Evolutionary conservation across 2,797 vertebrate genomes (phyloP).

Genomic region (Esox masquinongy): DNA sequence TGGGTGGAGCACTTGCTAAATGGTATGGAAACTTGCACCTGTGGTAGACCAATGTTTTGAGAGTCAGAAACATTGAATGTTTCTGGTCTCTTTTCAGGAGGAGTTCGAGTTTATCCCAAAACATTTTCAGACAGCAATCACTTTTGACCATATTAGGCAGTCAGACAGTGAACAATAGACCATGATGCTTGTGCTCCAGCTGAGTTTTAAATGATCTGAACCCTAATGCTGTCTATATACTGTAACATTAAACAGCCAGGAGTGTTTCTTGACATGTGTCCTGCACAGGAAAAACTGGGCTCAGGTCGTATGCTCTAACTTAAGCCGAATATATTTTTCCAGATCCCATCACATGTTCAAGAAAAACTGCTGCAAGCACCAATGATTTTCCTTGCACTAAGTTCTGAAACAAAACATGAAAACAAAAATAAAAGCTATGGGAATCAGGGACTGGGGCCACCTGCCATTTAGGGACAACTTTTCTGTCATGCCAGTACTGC

Average conservation of each 20-base stretch:
- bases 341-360: no score
- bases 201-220: constrained; percentile 16
- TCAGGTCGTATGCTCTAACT: no score
- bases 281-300: no score
- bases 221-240: no score
- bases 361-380: neutral
- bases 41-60: constrained; percentile 78
- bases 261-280: no score
- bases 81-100: constrained; percentile 56
- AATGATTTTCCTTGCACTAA: neutral
- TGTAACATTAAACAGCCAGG: no score
- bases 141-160: constrained; percentile 47
- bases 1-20: constrained; percentile 75
- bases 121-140: constrained; percentile 58
- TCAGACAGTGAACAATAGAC: constrained; percentile 59
- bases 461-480: neutral
- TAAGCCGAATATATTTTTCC: no score
- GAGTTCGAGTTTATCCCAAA: constrained; percentile 56
- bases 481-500: neutral
- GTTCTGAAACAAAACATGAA: neutral
- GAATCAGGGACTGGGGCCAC: neutral
- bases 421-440: neutral
- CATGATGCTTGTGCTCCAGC: constrained; percentile 36
- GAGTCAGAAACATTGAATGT: constrained; percentile 72
- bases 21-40: constrained; percentile 78